Base-by-base conservation (phyloP, 2,797 vertebrate species). In the Lerista edwardsae region DNA sequence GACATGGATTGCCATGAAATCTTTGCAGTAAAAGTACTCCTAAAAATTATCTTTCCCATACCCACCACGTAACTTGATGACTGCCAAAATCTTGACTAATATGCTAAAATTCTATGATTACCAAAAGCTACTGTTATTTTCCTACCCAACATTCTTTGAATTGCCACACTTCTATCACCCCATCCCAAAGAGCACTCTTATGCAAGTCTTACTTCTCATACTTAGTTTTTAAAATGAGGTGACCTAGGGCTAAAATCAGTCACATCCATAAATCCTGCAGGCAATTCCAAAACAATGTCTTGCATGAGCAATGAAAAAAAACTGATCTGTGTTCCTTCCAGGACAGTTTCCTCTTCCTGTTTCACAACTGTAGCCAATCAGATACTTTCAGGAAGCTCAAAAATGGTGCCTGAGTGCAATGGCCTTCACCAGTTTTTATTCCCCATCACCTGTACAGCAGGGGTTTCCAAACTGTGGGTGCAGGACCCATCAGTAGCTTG, bases 101-200 rank as follows among this genome's bases (percentile, higher is more conserved):
- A 57, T 57, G 21, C 15, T 57, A 57, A 57, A 57, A 57, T 57
- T 4, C 55, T 57, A 21, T 57, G 47, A 47, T 10, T 8, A 47
- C 10, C 5, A 82, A 86, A 85, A 79, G 1, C 6, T 0, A 1
- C 6, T n/a, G 19, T 7, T n/a, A 82, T 0, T 0, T 29, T 2
- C 0, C 67, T 80, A 27, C 27, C 3, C 29, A 29, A 31, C 10
- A 86, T 6, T 47, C 87, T n/a, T 44, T 27, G 88, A 82, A 76
- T 0, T 68, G 12, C 2, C 51, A 59, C 9, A 78, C 47, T 47
- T 7, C 47, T 47, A 47, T 10, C 47, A 47, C 41, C 14, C 0
- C n/a, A 72, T 11, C 21, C 3, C 11, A 25, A 27, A 39, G 10
- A 39, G 6, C 10, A 9, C 1, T 23, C 10, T 71, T 44, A 23